Conservation (phyloP, 2,888 invertebrate genomes). For the Uloborus plumipes region DNA sequence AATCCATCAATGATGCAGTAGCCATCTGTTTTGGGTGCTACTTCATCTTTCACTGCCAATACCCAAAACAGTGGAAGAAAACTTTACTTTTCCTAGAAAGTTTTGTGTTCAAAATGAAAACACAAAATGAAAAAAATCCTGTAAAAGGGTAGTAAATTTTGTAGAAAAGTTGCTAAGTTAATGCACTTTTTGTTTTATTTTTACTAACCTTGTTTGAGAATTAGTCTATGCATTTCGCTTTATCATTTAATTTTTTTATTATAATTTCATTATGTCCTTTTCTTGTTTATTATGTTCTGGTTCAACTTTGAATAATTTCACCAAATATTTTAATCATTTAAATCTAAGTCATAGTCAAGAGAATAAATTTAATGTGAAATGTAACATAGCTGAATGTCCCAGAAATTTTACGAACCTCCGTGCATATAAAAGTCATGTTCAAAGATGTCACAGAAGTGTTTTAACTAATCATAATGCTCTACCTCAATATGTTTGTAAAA, state of each 20-base stretch:
- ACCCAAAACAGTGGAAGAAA: neutral
- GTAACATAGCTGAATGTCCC: neutral
- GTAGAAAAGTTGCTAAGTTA: neutral
- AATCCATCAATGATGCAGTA: too few relatives aligned
- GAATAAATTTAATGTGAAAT: neutral
- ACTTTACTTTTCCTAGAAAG: neutral
- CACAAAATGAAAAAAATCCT: neutral
- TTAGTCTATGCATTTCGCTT: neutral
- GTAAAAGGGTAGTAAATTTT: neutral
- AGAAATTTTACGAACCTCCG: neutral
- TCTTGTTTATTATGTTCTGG: neutral
- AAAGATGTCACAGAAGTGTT: neutral
- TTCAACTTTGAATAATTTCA: neutral
- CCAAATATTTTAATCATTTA: neutral
- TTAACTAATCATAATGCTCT: neutral
- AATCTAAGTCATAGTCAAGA: conserved; percentile 6
- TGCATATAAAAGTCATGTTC: neutral
- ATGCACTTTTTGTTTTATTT: neutral
- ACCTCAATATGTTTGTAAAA: neutral
- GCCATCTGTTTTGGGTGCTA: neutral
- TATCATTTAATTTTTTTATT: neutral
- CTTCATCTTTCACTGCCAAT: neutral
- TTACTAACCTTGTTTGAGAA: neutral
- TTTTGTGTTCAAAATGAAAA: neutral
- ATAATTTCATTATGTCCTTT: neutral